Evolutionary conservation across 2,888 invertebrate species (phyloP), one percentile per base, ranked within the genome.

Genomic region (Machimus rusticus): DNA sequence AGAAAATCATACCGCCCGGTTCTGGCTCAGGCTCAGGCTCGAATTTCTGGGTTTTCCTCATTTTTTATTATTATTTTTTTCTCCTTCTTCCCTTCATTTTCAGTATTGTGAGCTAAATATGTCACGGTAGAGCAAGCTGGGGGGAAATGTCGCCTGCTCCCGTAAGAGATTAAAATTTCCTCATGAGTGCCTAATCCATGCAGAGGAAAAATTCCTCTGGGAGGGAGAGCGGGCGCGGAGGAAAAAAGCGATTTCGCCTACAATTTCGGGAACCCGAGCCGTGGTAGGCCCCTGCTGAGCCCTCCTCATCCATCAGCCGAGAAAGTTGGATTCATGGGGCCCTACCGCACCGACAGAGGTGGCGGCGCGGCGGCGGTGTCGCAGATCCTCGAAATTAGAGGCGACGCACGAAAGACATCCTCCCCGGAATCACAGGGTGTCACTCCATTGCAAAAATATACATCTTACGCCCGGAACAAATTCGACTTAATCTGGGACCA

Each of bases 141-240:
- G n/a, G 84, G 74, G 74, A 84, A 84, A 74, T 74, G 74, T 74
- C 74, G 74, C 74, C 74, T 74, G 16, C 39, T 85, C 43, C 74
- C 51, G 74, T 85, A 74, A 74, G 74, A 85, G 85, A 85, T 85
- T 85, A 85, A 85, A 74, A 85, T 85, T 85, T 85, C 85, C 85
- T 85, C 84, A 84, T 84, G 85, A 74, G 74, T 85, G 74, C 46
- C 46, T 85, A 85, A 74, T 85, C 85, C 85, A 74, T 74, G 46
- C 74, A 74, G 74, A 74, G 43, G 39, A 39, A 84, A 74, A 74
- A 23, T 85, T 31, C 46, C 37, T 74, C 6, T 12, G 14, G 43
- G 34, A 5, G 46, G 6, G 3, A 14, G 9, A n/a, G n/a, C n/a
- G n/a, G 39, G 39, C 0, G 39, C 14, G 9, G 39, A 39, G 39